Evolutionary conservation across 2,888 invertebrate genomes (phyloP), one percentile per base, ranked within the genome.

Genomic region (Zootermopsis nevadensis): DNA sequence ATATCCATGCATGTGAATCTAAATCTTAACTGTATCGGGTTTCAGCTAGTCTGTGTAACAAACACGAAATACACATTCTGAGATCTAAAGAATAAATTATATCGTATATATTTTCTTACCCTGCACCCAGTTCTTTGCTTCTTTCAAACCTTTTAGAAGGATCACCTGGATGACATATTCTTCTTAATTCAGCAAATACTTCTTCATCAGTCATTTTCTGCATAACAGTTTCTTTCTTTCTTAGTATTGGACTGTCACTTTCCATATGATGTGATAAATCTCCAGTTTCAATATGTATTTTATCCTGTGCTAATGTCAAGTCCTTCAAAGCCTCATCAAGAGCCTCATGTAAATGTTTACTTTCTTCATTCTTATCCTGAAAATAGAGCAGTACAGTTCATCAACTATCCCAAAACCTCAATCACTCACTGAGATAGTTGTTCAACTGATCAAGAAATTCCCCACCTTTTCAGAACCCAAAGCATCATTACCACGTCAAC

Each of bases 51-150:
- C 38, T 38, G 4, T 38, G 10, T 10, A 38, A 38, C 38, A 7
- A 38, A 38, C 4, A 38, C 10, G 38, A 38, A 38, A 38, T 4
- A 38, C 10, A 38, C 4, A 38, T 38, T 38, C 38, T 38, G 10
- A 38, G 10, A 38, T 7, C 10, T 38, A 10, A 38, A 38, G 38
- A 38, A 4, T 38, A 38, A 38, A 38, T 7, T 38, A 38, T 10
- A 38, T 4, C 10, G 10, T 38, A 38, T 4, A 19, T 15, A 48
- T 48, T 60, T 24, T 27, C 85, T 84, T 86, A 91, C 91, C 98
- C 98, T 42, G 96, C 95, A 81, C 98, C 98, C 79, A 98, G 93
- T 89, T 98, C 97, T 88, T 95, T 95, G 85, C 94, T 93, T 85
- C 95, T 93, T 86, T 94, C 93, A 89, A 97, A 98, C 86, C 96